These are phyloP conservation scores for Pseudomyrmex flavicornis DNA, from an alignment of 1,140 invertebrate genomes.

Conservation along the genomic window DNA sequence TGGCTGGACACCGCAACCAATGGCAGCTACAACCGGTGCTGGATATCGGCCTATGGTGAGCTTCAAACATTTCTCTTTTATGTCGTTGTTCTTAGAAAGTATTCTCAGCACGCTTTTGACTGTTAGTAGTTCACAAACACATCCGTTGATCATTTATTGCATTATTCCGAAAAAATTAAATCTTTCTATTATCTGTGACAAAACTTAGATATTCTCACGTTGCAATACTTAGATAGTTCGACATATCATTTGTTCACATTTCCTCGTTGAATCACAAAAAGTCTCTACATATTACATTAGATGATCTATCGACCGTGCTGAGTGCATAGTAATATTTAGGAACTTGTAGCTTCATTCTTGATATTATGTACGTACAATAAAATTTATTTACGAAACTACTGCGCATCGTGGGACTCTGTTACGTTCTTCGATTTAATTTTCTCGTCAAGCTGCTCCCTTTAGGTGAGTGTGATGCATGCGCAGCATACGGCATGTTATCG, in stretches of 20 bases:
- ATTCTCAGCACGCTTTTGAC: slow-evolving; percentile 64
- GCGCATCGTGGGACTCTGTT: slow-evolving; percentile 25
- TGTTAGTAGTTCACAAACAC: slow-evolving; percentile 17
- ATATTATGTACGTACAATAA: too few relatives aligned
- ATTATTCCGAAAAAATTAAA: slow-evolving; percentile 11
- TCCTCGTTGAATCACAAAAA: neutral
- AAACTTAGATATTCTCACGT: neutral
- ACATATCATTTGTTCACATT: neutral
- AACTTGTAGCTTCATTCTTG: neutral
- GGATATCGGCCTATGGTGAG: slow-evolving; percentile 94
- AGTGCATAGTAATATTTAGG: neutral
- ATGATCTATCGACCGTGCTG: neutral
- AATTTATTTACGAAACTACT: too few relatives aligned
- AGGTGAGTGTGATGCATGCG: slow-evolving; percentile 83
- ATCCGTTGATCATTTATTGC: neutral
- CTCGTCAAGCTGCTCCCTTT: slow-evolving; percentile 76
- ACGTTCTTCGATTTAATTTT: slow-evolving; percentile 41
- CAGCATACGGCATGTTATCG: slow-evolving; percentile 84
- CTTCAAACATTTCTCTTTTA: slow-evolving; percentile 27
- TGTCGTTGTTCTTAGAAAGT: slow-evolving; percentile 18
- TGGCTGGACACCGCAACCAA: slow-evolving; percentile 92
- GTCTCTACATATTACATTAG: slow-evolving; percentile 19
- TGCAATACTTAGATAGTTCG: neutral
- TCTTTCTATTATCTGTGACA: neutral
- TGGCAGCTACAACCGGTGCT: slow-evolving; percentile 93